Conservation (phyloP, 2,888 invertebrate genomes). For the Sminthurinus aureus region DNA sequence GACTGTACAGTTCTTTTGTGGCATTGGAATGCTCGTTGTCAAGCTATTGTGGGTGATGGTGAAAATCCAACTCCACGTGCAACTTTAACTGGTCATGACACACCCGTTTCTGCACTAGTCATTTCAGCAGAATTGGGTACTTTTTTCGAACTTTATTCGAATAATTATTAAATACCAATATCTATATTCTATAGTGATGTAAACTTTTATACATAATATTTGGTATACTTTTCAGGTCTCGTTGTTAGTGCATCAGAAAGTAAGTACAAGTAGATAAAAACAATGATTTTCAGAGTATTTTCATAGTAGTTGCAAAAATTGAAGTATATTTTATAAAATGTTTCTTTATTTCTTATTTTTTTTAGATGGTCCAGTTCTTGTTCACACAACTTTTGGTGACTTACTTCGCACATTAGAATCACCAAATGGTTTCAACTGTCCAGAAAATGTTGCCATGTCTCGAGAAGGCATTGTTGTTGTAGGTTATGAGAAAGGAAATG, state of each 20-base stretch:
- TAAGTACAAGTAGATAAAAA: conserved; percentile 61
- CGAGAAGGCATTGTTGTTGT: conserved; percentile 96
- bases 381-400: conserved; percentile 98
- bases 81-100: conserved; percentile 96
- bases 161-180: too few species aligned
- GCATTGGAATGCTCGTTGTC: conserved; percentile 98
- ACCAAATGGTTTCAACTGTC: conserved; percentile 77
- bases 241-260: conserved; percentile 92
- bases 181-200: too few species aligned
- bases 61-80: conserved; percentile 95
- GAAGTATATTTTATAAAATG: background rate
- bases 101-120: conserved; percentile 92
- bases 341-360: conserved; percentile 4
- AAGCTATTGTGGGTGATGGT: conserved; percentile 96
- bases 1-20: conserved; percentile 98
- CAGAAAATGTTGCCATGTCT: conserved; percentile 90
- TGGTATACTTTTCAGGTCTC: too few species aligned
- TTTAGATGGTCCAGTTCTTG: conserved; percentile 91
- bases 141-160: too few species aligned
- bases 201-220: too few species aligned
- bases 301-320: too few species aligned
- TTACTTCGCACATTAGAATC: conserved; percentile 88
- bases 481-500: conserved; percentile 89
- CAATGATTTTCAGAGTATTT: too few species aligned
- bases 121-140: conserved; percentile 97